phyloP scores from a whole-genome alignment of 2,888 invertebrate genomes.

The Stenodera caucasica region DNA sequence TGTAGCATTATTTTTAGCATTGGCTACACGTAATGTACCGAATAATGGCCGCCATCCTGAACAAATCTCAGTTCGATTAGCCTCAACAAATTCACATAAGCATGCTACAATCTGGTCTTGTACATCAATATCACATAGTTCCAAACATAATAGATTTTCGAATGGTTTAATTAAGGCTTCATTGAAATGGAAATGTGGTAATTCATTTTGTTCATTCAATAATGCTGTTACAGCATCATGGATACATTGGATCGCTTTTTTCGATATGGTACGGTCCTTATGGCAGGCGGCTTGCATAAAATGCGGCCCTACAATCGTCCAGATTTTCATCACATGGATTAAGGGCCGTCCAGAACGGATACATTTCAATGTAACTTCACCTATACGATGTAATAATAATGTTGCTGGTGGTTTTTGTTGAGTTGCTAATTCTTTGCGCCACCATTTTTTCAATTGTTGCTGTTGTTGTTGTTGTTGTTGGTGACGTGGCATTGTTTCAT shows the following conservation, averaged over 20 bases:
- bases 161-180: conserved; percentile 94
- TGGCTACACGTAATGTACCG: conserved; percentile 88
- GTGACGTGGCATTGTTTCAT: conserved; percentile 50
- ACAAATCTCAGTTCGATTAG: conserved; percentile 87
- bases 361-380: conserved; percentile 85
- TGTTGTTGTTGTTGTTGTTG: conserved; percentile 35
- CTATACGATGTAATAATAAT: conserved; percentile 77
- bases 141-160: conserved; percentile 90
- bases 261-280: conserved; percentile 84
- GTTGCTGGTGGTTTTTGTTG: conserved; percentile 58
- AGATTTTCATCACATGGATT: conserved; percentile 88
- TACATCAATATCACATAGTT: conserved; percentile 90
- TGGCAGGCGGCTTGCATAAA: conserved; percentile 96
- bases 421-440: conserved; percentile 51
- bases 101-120: conserved; percentile 93
- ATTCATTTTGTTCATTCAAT: conserved; percentile 82
- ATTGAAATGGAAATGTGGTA: conserved; percentile 94
- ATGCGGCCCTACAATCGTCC: conserved; percentile 91
- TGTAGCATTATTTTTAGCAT: conserved; percentile 66
- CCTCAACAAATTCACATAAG: conserved; percentile 94
- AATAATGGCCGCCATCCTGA: conserved; percentile 97
- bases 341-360: conserved; percentile 84
- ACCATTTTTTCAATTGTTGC: conserved; percentile 51
- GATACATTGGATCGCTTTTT: conserved; percentile 88
- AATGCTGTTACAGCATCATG: conserved; percentile 89